These are phyloP conservation scores for Recurvirostra avosetta DNA, from an alignment of 2,113 vertebrate species.

Conservation along the genomic window DNA sequence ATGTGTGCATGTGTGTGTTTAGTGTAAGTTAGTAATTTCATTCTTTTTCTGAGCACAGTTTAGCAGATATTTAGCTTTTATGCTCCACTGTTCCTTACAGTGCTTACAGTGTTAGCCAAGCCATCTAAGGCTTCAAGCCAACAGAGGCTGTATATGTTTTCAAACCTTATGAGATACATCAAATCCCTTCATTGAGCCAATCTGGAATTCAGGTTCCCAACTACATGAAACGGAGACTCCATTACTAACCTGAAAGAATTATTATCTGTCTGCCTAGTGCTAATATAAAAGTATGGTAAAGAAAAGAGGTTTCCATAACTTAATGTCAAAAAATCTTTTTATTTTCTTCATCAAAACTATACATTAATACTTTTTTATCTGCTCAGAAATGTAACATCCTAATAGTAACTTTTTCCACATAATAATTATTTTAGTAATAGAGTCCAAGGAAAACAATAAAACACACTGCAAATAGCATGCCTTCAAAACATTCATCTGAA, in stretches of 20 bases:
- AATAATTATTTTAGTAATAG: not conserved
- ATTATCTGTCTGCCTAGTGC: not conserved
- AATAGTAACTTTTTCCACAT: not conserved
- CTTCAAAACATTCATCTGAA: not conserved
- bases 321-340: not conserved
- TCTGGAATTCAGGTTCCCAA: not conserved
- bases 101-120: not conserved
- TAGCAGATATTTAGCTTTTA: not conserved
- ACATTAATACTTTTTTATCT: not conserved
- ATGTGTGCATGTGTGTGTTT: not conserved
- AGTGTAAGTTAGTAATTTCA: not conserved
- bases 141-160: not conserved
- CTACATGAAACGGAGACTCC: not conserved
- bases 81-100: not conserved
- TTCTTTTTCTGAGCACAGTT: not conserved
- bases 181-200: fast-evolving
- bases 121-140: not conserved
- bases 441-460: not conserved
- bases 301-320: not conserved
- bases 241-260: not conserved
- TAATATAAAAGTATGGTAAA: not conserved
- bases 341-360: not conserved
- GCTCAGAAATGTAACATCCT: not conserved
- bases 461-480: not conserved
- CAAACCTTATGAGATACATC: not conserved